Evolutionary conservation across 2,113 vertebrate genomes (phyloP).

Genomic region (Dunckerocampus dactyliophorus): DNA sequence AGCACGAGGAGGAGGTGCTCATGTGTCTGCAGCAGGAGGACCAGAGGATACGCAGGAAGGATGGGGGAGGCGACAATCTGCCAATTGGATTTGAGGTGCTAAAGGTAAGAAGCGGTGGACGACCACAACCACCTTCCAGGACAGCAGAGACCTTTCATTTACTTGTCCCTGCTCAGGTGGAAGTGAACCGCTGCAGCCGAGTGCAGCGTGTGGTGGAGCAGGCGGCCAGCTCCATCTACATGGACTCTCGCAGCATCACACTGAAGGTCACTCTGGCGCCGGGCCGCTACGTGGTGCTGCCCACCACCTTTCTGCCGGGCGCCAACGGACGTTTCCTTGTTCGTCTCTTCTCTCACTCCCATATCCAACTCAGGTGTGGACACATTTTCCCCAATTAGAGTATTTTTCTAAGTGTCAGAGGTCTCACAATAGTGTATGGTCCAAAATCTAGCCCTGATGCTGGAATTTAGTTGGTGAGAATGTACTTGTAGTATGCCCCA

Average conservation of each 20-base stretch:
- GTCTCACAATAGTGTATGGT: neutral
- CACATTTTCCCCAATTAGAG: neutral
- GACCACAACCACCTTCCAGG: neutral
- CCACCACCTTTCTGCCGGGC: slow-evolving; percentile 77
- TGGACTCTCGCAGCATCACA: slow-evolving; percentile 77
- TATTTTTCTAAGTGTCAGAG: neutral
- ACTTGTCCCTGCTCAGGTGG: slow-evolving; percentile 57
- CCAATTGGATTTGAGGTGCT: slow-evolving; percentile 80
- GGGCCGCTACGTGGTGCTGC: slow-evolving; percentile 72
- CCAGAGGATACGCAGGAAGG: slow-evolving; percentile 66
- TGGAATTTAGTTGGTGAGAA: too few relatives aligned
- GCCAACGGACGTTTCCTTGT: slow-evolving; percentile 70
- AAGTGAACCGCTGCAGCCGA: slow-evolving; percentile 74
- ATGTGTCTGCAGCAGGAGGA: slow-evolving; percentile 81
- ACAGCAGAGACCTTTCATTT: too few relatives aligned
- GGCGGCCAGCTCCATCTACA: slow-evolving; percentile 76
- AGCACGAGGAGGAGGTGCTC: slow-evolving; percentile 70
- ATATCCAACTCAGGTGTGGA: slow-evolving; percentile 62
- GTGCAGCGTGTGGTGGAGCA: slow-evolving; percentile 71
- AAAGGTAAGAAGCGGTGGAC: slow-evolving; percentile 58
- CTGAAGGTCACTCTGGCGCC: slow-evolving; percentile 59
- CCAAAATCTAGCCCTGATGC: neutral
- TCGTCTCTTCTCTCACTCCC: slow-evolving; percentile 70
- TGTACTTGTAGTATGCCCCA: too few relatives aligned
- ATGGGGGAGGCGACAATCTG: slow-evolving; percentile 75